Conservation (phyloP, 2,888 invertebrate species). For the Lithodes maja region DNA sequence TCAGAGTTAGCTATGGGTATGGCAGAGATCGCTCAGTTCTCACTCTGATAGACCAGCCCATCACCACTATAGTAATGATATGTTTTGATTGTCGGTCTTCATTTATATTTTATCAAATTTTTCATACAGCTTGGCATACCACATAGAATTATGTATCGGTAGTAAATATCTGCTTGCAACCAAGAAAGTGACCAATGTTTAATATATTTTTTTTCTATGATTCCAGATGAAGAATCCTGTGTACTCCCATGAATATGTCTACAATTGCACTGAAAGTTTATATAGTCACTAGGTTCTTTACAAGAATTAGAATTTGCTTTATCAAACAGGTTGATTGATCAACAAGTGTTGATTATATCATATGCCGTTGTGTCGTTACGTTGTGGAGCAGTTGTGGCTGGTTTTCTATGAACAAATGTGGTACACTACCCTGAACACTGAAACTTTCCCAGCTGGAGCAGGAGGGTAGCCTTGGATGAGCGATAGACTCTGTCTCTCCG, state of each 20-base stretch:
- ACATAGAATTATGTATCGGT: no score
- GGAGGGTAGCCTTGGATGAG: slow-evolving; percentile 39
- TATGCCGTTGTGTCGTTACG: not conserved
- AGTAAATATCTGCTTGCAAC: no score
- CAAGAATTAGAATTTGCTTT: not conserved
- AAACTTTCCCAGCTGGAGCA: slow-evolving; percentile 24
- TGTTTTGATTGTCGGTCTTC: no score
- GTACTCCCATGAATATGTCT: slow-evolving; percentile 1
- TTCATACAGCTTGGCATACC: no score
- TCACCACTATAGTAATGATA: no score
- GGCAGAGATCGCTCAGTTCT: no score
- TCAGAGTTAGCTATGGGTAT: no score
- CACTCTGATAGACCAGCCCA: no score
- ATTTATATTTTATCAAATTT: no score
- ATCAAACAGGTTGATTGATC: not conserved
- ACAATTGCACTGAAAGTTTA: slow-evolving; percentile 25
- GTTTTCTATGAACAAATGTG: slow-evolving; percentile 25
- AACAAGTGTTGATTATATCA: not conserved
- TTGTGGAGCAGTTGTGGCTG: not conserved
- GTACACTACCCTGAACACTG: slow-evolving; percentile 6
- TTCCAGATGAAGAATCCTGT: slow-evolving; percentile 4
- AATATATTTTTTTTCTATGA: not conserved
- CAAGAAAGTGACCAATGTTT: no score
- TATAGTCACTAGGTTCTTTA: slow-evolving; percentile 28
- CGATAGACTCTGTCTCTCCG: slow-evolving; percentile 50